Base-by-base conservation (phyloP, 1,140 invertebrate genomes). In the Stenopsyche tienmushanensis region DNA sequence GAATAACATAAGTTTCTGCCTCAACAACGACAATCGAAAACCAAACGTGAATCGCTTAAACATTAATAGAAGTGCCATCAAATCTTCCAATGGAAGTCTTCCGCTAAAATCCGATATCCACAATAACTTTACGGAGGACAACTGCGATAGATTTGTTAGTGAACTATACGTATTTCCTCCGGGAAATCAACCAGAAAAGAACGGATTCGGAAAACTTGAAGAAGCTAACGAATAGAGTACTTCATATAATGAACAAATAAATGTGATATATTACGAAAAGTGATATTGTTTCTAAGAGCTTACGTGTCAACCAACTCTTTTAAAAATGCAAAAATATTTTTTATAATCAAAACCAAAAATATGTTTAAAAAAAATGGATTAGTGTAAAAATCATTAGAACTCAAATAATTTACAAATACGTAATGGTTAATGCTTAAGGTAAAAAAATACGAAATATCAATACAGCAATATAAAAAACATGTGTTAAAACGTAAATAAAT, bases 141-240 rank as follows among this genome's bases (percentile, higher is more conserved):
- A 42, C 25, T 9, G 1, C 15, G 62, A 64, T 42, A 55, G 42
- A 15, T 45, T 17, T 13, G 62, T 55, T n/a, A 44, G 20, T 1
- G 62, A 64, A 21, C 23, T 64, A 10, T 64, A 64, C 41, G 62
- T 64, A 9, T 64, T 64, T 25, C 52, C 34, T 10, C 17, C 20
- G 15, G 62, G 50, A 26, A 49, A 60, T 10, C 5, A 5, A 5
- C 5, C 5, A 34, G 29, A 34, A 7, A 5, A 13, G 5, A 34
- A 34, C 29, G 29, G 29, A 34, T 34, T 34, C 29, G 29, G 29
- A 34, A 34, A 34, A 34, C 5, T 34, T 13, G 29, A 34, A 5
- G 29, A 34, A 34, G 13, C 13, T 34, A 34, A 34, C 13, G 29
- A 34, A 34, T 34, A 7, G 5, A 34, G 13, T 34, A 13, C 29